Conservation (phyloP, 2,797 vertebrate species). For the Cirrhinus mrigala region DNA sequence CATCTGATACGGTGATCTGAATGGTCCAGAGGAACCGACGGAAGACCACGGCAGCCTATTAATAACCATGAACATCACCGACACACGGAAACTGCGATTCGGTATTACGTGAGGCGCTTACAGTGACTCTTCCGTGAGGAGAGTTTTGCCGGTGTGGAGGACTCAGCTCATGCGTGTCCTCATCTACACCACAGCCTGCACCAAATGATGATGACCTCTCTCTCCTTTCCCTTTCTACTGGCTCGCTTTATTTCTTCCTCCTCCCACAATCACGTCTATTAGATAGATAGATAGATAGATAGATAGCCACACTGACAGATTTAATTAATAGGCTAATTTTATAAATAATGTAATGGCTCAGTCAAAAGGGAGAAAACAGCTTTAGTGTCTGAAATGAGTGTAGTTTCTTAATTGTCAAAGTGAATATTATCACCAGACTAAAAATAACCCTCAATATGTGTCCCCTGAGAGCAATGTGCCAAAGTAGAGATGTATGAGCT, state of each 20-base stretch:
- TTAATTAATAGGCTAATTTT: no score
- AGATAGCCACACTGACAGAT: not conserved
- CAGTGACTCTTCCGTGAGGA: slow-evolving; percentile 10
- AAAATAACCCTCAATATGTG: slow-evolving; percentile 38
- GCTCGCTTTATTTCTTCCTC: slow-evolving; percentile 12
- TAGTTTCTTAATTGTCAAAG: slow-evolving; percentile 19
- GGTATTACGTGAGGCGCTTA: slow-evolving; percentile 15
- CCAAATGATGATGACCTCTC: slow-evolving; percentile 58
- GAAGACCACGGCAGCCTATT: slow-evolving; percentile 39
- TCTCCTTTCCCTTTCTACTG: slow-evolving; percentile 20
- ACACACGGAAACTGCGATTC: slow-evolving; percentile 38
- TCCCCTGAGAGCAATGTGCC: slow-evolving; percentile 31
- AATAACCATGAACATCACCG: slow-evolving; percentile 47
- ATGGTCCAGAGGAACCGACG: slow-evolving; percentile 43
- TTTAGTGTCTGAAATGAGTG: not conserved
- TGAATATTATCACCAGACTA: slow-evolving; percentile 33
- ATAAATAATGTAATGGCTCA: not conserved
- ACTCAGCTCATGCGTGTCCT: slow-evolving; percentile 35
- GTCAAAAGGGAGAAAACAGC: not conserved
- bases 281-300: slow-evolving; percentile 1
- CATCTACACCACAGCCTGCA: slow-evolving; percentile 46
- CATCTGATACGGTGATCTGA: slow-evolving; percentile 27
- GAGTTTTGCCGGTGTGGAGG: slow-evolving; percentile 42
- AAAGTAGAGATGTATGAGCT: slow-evolving; percentile 25
- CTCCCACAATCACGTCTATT: slow-evolving; percentile 2